Conservation (phyloP, 2,888 invertebrate species). For the Habroteleia sp. region DNA sequence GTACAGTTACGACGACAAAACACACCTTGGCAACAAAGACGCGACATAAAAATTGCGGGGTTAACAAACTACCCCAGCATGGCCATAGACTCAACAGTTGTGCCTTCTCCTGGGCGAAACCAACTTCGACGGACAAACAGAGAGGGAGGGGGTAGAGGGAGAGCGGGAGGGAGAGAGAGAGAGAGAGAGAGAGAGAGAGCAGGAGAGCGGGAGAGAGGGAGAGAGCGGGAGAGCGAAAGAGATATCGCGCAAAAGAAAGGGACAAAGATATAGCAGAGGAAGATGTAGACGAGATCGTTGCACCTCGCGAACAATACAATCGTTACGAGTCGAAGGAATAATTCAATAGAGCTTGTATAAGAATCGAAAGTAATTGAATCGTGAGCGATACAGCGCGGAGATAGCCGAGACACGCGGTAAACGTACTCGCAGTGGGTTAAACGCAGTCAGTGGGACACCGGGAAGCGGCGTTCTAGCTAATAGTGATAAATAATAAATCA, state of each 20-base stretch:
- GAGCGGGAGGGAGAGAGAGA: not conserved
- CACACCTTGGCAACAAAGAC: conserved; percentile 40
- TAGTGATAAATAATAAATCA: conserved; percentile 63
- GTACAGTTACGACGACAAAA: conserved; percentile 19
- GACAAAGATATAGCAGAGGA: not conserved
- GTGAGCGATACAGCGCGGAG: conserved; percentile 12
- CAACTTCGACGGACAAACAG: no score
- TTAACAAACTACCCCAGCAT: conserved; percentile 48
- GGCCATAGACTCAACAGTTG: conserved; percentile 42
- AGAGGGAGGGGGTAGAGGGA: not conserved
- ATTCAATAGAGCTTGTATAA: conserved; percentile 32
- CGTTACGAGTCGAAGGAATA: conserved; percentile 19
- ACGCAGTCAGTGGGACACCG: conserved; percentile 58
- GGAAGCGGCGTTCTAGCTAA: conserved; percentile 50
- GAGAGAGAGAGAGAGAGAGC: not conserved
- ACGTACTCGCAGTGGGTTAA: conserved; percentile 57
- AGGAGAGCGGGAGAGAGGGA: no score
- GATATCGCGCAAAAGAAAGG: no score
- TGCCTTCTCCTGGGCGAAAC: conserved; percentile 30
- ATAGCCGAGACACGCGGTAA: conserved; percentile 45
- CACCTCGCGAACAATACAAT: conserved; percentile 20
- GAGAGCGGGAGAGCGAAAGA: no score
- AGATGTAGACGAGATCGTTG: conserved; percentile 17
- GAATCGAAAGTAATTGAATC: conserved; percentile 55
- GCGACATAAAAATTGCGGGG: conserved; percentile 34